Evolutionary conservation across 2,888 invertebrate species (phyloP).

Genomic region (Drosophila neotestacea): DNA sequence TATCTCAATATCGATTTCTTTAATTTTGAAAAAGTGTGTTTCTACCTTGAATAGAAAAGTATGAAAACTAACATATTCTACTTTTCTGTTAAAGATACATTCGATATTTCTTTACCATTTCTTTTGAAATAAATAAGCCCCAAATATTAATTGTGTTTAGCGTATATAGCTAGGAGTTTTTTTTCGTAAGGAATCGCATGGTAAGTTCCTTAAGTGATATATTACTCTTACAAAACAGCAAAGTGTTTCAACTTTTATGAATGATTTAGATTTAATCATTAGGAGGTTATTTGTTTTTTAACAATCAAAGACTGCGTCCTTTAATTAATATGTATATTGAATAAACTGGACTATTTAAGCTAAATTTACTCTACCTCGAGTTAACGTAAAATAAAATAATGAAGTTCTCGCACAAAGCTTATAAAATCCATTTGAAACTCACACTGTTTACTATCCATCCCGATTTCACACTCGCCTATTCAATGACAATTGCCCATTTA

Average conservation of each 20-base stretch:
- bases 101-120: neutral
- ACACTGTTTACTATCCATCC: neutral
- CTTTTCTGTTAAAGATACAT: too few species aligned
- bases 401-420: neutral
- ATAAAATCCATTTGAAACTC: neutral
- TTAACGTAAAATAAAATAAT: neutral
- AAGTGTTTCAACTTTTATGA: too few species aligned
- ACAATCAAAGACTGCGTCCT: neutral
- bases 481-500: constrained; percentile 41
- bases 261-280: neutral
- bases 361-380: neutral
- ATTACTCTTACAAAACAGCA: too few species aligned
- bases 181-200: too few species aligned
- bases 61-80: neutral
- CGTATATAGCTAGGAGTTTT: neutral
- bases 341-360: neutral
- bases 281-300: neutral
- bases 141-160: neutral
- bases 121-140: neutral
- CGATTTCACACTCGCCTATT: neutral
- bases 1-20: too few species aligned
- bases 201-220: too few species aligned
- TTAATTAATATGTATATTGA: neutral
- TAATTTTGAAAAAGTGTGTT: too few species aligned
- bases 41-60: too few species aligned